phyloP scores from a whole-genome alignment of 2,888 invertebrate genomes.

The Agriopis marginaria region DNA sequence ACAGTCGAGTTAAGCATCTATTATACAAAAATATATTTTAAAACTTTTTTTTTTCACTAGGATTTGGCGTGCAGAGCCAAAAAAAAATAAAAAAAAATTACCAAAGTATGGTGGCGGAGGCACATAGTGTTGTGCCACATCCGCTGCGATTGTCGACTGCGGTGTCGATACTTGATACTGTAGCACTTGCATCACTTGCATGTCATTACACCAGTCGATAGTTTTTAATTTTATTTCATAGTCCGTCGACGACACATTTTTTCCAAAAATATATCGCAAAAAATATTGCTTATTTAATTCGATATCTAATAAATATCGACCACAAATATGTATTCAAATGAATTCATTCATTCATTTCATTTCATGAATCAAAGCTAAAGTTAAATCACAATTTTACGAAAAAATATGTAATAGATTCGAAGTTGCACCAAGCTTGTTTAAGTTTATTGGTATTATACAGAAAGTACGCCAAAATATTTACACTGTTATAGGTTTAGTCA shows the following conservation, averaged over 20 bases:
- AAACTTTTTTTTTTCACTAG: background rate
- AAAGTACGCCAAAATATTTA: background rate
- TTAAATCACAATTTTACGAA: too few relatives aligned
- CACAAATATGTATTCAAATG: too few relatives aligned
- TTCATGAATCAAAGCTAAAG: too few relatives aligned
- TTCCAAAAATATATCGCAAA: too few relatives aligned
- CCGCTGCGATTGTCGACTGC: slow-evolving; percentile 79
- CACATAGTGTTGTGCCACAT: slow-evolving; percentile 79
- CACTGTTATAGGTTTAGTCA: background rate
- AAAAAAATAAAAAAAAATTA: slow-evolving; percentile 50
- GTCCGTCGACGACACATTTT: background rate
- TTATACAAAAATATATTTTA: too few relatives aligned
- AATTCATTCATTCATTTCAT: too few relatives aligned
- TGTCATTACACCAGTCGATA: slow-evolving; percentile 50
- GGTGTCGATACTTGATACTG: slow-evolving; percentile 87
- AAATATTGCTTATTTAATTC: too few relatives aligned
- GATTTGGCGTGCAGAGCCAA: background rate
- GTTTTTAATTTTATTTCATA: slow-evolving; percentile 3
- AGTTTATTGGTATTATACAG: background rate
- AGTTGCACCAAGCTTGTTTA: too few relatives aligned
- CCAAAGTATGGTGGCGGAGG: slow-evolving; percentile 83
- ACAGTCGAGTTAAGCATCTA: too few relatives aligned
- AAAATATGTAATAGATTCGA: too few relatives aligned
- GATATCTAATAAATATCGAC: too few relatives aligned
- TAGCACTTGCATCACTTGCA: slow-evolving; percentile 89